phyloP scores from a whole-genome alignment of 1,140 invertebrate species.

The Lysiphlebus fabarum region DNA sequence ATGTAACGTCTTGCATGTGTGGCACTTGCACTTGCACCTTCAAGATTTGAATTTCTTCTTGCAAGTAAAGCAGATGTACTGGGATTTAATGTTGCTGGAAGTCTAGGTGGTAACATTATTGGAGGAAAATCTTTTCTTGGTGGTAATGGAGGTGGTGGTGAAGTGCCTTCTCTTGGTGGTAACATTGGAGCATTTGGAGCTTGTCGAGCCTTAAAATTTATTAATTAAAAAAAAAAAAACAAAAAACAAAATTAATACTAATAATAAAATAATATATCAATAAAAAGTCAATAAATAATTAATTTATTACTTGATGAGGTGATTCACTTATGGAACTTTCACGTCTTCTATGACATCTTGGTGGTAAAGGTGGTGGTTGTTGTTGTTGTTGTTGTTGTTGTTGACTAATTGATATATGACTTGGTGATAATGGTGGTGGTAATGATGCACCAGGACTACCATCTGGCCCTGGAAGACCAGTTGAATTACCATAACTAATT shows the following conservation, averaged over 20 bases:
- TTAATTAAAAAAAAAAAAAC: slow-evolving; percentile 16
- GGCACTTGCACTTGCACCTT: slow-evolving; percentile 38
- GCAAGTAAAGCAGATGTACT: slow-evolving; percentile 45
- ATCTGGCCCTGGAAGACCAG: slow-evolving; percentile 40
- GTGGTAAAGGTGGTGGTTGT: slow-evolving; percentile 61
- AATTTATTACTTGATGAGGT: slow-evolving; percentile 55
- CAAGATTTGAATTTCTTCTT: slow-evolving; percentile 52
- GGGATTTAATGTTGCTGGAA: slow-evolving; percentile 43
- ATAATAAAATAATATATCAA: neutral
- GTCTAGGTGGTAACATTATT: slow-evolving; percentile 50
- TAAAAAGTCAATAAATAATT: neutral
- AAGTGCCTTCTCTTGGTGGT: slow-evolving; percentile 60
- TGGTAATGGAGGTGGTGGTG: slow-evolving; percentile 64
- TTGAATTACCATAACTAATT: slow-evolving; percentile 37
- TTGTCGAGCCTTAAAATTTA: slow-evolving; percentile 52
- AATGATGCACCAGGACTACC: slow-evolving; percentile 54
- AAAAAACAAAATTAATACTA: neutral
- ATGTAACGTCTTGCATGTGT: slow-evolving; percentile 46
- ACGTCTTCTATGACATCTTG: slow-evolving; percentile 55
- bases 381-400: slow-evolving; percentile 33
- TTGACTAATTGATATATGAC: slow-evolving; percentile 49
- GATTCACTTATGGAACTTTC: slow-evolving; percentile 63
- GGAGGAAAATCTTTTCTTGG: slow-evolving; percentile 56
- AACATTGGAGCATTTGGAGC: slow-evolving; percentile 61
- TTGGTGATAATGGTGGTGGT: slow-evolving; percentile 52